A percentile compares a stretch with the other conserved stretches of the same genome.
Conservation (phyloP, 1,140 invertebrate species). For the Listronotus bonariensis region DNA sequence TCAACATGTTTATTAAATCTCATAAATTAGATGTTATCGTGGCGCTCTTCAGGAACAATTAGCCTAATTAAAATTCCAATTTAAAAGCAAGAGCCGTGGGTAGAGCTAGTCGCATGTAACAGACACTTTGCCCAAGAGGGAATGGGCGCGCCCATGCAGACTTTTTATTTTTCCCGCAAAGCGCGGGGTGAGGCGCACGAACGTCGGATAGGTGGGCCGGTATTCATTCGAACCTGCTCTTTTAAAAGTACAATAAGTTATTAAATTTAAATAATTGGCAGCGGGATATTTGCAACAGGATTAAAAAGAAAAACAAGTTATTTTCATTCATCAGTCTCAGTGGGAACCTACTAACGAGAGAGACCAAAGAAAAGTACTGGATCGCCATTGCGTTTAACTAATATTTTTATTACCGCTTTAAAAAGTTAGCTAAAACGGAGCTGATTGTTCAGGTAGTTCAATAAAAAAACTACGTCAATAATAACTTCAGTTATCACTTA, state of each 20-base stretch:
- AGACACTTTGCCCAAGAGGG: conserved; percentile 21
- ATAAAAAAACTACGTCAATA: too few species aligned
- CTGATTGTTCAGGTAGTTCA: too few species aligned
- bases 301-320: too few species aligned
- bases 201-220: conserved; percentile 9
- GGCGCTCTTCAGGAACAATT: conserved; percentile 19
- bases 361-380: too few species aligned
- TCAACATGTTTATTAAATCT: not conserved
- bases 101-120: conserved; percentile 10
- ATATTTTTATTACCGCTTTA: too few species aligned
- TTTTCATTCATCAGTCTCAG: too few species aligned
- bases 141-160: conserved; percentile 20
- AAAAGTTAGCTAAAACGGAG: too few species aligned
- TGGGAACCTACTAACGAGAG: too few species aligned
- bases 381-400: too few species aligned
- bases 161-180: conserved; percentile 14
- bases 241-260: conserved; percentile 16
- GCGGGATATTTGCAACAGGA: too few species aligned
- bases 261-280: conserved; percentile 8
- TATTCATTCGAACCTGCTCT: conserved; percentile 13
- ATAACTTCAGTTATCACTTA: too few species aligned
- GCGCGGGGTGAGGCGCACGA: conserved; percentile 26
- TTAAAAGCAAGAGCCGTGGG: conserved; percentile 14
- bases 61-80: conserved; percentile 25
- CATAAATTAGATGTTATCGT: not conserved